Conservation (phyloP, 1,140 invertebrate genomes). For the Scylla paramamosain region DNA sequence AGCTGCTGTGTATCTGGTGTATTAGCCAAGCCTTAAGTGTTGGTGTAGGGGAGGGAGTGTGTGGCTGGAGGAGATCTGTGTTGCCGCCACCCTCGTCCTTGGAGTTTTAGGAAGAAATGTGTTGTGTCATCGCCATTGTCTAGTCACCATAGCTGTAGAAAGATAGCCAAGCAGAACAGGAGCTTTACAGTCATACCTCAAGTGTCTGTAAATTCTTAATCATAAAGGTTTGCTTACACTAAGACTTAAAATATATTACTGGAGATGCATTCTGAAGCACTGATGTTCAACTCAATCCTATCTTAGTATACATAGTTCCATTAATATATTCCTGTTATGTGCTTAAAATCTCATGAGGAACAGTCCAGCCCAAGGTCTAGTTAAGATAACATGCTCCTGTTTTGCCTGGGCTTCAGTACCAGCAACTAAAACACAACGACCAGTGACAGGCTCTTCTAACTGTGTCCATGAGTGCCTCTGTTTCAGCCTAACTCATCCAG, state of each 20-base stretch:
- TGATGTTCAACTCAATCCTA: not conserved
- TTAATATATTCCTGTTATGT: not conserved
- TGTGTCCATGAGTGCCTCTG: not conserved
- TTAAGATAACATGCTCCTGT: not conserved
- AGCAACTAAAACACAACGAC: not conserved
- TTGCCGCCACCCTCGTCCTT: not conserved
- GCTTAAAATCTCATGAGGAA: not conserved
- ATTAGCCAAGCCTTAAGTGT: not conserved
- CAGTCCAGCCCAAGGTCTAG: not conserved
- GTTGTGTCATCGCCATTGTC: not conserved
- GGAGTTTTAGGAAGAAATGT: not conserved
- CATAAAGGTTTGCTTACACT: not conserved
- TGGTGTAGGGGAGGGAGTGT: not conserved
- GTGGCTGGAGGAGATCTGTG: not conserved
- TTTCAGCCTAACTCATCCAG: not conserved
- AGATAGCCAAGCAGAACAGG: not conserved
- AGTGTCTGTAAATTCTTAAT: not conserved
- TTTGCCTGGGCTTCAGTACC: not conserved
- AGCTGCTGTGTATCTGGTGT: not conserved
- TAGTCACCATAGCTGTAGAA: not conserved
- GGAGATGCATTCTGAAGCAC: not conserved
- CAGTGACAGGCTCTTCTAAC: not conserved
- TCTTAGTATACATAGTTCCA: not conserved
- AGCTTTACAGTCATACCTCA: not conserved
- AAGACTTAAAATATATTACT: not conserved